Base-by-base conservation (phyloP, 37 sponge, comb jelly and placozoan genomes). In the Eunapius fragilis region DNA sequence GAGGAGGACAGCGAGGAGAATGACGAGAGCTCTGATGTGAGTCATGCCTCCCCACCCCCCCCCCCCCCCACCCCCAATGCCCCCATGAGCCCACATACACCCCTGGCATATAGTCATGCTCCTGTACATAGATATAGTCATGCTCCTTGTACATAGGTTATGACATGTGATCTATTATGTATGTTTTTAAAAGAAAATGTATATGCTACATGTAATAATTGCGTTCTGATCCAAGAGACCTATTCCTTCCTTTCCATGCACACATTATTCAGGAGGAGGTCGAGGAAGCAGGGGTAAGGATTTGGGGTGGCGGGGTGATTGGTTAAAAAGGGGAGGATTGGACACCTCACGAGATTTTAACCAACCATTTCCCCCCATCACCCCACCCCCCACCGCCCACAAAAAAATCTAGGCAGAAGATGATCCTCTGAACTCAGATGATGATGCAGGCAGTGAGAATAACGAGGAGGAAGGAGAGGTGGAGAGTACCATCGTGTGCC, bases 401-500 rank as follows among this genome's bases (percentile, higher is more conserved):
- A n/a, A n/a, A n/a, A n/a, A n/a, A n/a, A n/a, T n/a, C n/a, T 28
- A 80, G 50, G 79, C 75, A 25, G 87, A 87, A 82, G 89, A 87
- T 17, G 84, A 84, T n/a, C 91, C 91, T 37, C 75, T 90, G 30
- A 85, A 85, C 69, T 91, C 93, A 67, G 98, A 87, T 0, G 98
- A 97, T 75, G 98, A 95, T 58, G 83, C 75, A 37, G 89, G 89
- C 3, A 89, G 89, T 23, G 90, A 85, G 17, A 82, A 89, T 27
- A 37, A 28, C 7, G 88, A 89, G 26, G 92, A 83, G 17, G 89
- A 85, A n/a, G 95, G 87, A 0, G 89, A 89, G 23, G 90, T 91
- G n/a, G 85, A 93, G 32, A 96, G 97, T 78, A 93, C 93, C 48
- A 91, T 99, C 14, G 97, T 97, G 23, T 99, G 99, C 37, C 99